Evolutionary conservation across 2,113 vertebrate species (phyloP).

Genomic region (Camelus dromedarius): DNA sequence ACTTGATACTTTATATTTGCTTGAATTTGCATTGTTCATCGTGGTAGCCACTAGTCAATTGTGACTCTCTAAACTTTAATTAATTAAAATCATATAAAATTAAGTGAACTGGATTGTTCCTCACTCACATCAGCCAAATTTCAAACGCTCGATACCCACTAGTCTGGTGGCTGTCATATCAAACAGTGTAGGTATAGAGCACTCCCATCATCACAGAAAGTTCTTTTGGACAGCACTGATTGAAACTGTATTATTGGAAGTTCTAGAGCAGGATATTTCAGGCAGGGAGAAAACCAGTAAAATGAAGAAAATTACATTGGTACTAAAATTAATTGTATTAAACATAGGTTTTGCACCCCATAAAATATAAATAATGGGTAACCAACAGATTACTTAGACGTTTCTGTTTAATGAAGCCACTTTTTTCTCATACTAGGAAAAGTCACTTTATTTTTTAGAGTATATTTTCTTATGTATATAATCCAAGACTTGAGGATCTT

Average conservation of each 20-base stretch:
- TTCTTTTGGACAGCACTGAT: background rate
- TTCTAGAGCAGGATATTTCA: background rate
- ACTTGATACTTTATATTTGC: background rate
- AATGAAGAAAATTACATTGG: background rate
- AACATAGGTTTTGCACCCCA: background rate
- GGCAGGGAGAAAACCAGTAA: background rate
- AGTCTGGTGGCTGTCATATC: too few species aligned
- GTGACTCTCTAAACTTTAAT: background rate
- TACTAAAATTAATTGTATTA: background rate
- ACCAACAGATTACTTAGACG: background rate
- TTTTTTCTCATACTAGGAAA: background rate
- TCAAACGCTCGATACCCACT: background rate
- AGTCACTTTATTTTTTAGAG: background rate
- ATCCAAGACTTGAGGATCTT: background rate
- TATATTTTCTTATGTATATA: background rate
- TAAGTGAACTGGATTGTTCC: background rate
- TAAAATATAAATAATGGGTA: background rate
- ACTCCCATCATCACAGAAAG: background rate
- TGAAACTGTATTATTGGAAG: background rate
- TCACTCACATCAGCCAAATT: background rate
- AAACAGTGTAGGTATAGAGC: background rate
- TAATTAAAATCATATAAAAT: slow-evolving; percentile 13
- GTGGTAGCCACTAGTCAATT: background rate
- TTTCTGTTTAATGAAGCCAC: background rate
- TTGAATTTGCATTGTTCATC: background rate